phyloP scores from a whole-genome alignment of 2,797 vertebrate genomes.

The Enteromius radiatus region DNA sequence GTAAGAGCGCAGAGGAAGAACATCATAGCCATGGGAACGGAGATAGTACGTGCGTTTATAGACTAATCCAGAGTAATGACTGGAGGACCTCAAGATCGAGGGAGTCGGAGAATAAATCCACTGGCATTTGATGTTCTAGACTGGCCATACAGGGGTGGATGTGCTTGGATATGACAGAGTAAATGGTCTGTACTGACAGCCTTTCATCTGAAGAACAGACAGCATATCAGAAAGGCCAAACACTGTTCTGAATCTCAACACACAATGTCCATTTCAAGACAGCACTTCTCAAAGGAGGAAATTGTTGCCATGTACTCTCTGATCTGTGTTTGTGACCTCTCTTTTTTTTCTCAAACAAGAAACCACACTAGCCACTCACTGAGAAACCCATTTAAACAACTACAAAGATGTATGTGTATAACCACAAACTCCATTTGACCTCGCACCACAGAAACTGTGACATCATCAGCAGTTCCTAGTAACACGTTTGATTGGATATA shows the following conservation, averaged over 20 bases:
- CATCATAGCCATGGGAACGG: constrained; percentile 5
- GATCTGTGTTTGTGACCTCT: constrained; percentile 55
- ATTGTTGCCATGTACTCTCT: constrained; percentile 61
- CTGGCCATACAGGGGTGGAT: constrained; percentile 45
- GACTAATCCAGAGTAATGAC: constrained; percentile 59
- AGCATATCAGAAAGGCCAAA: constrained; percentile 56
- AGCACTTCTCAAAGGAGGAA: constrained; percentile 6
- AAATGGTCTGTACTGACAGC: constrained; percentile 19
- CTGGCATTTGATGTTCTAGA: constrained; percentile 57
- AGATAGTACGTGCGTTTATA: constrained; percentile 27
- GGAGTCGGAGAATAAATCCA: background rate
- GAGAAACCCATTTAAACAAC: constrained; percentile 29
- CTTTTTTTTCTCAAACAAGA: constrained; percentile 43
- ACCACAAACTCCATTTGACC: constrained; percentile 22
- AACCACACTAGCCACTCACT: constrained; percentile 9
- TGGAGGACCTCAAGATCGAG: constrained; percentile 42
- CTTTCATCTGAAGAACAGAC: constrained; percentile 46
- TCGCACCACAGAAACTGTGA: background rate
- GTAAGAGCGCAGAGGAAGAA: constrained; percentile 35
- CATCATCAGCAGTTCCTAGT: background rate
- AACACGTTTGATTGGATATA: constrained; percentile 41
- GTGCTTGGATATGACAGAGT: constrained; percentile 55
- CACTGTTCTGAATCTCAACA: background rate
- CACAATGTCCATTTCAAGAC: constrained; percentile 2
- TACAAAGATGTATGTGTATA: constrained; percentile 33